These are phyloP conservation scores for Sebastes jordani DNA, from an alignment of 2,797 vertebrate genomes.

Conservation along the genomic window DNA sequence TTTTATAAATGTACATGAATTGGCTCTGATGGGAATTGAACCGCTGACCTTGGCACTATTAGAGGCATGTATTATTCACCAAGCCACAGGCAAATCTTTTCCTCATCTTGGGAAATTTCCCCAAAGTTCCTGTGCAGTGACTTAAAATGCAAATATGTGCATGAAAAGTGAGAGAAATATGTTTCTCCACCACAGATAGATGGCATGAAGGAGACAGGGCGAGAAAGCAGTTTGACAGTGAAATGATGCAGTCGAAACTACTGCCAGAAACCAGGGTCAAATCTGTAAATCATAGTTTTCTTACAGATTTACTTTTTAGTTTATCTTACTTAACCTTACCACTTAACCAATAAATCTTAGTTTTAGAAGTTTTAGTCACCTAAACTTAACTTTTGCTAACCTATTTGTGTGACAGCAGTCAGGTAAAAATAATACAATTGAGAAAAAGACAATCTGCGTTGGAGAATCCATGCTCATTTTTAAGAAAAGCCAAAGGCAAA, in stretches of 20 bases:
- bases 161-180: conserved; percentile 18
- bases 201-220: background rate
- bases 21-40: conserved; percentile 11
- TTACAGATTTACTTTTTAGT: background rate
- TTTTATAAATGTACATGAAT: background rate
- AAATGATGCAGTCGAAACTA: background rate
- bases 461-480: background rate
- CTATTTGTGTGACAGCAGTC: background rate
- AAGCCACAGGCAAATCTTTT: conserved; percentile 25
- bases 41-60: conserved; percentile 29
- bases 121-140: background rate
- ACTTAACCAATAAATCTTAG: background rate
- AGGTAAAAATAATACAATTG: background rate
- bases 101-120: conserved; percentile 22
- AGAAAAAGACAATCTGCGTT: background rate
- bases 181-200: conserved; percentile 8
- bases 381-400: background rate
- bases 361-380: background rate
- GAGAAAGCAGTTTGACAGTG: background rate
- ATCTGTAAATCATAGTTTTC: background rate
- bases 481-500: background rate
- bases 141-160: conserved; percentile 40
- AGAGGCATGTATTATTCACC: conserved; percentile 34
- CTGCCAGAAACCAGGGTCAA: background rate
- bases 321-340: background rate